phyloP scores from a whole-genome alignment of 1,140 invertebrate species.

The Schlechtendalia chinensis region DNA sequence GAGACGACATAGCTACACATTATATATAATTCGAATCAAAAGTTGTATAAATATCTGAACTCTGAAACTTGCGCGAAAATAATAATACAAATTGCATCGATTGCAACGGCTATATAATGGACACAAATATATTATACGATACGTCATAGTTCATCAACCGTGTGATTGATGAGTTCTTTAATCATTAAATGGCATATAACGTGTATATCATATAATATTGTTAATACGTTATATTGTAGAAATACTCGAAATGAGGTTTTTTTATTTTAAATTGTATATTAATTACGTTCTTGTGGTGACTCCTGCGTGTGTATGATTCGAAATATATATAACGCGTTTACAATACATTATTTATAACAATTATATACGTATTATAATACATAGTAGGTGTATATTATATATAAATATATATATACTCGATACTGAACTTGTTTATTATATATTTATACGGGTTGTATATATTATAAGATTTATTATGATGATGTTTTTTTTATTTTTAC shows the following conservation, averaged over 20 bases:
- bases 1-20: too few species aligned
- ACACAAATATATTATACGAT: too few species aligned
- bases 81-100: too few species aligned
- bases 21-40: too few species aligned
- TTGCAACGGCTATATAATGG: too few species aligned
- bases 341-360: neutral
- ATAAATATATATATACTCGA: neutral
- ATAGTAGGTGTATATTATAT: neutral
- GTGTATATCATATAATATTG: neutral
- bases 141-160: neutral
- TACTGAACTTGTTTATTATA: neutral
- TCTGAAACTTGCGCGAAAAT: too few species aligned
- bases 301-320: neutral
- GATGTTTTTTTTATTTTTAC: neutral
- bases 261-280: neutral
- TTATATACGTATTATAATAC: neutral
- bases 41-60: too few species aligned
- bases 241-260: neutral
- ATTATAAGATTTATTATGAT: neutral
- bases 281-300: neutral
- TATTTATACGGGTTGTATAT: neutral
- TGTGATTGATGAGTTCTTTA: neutral
- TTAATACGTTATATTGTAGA: neutral
- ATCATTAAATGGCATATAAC: neutral
- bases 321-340: neutral